Evolutionary conservation across 2,113 vertebrate genomes (phyloP).

Genomic region (Nothoprocta perdicaria): DNA sequence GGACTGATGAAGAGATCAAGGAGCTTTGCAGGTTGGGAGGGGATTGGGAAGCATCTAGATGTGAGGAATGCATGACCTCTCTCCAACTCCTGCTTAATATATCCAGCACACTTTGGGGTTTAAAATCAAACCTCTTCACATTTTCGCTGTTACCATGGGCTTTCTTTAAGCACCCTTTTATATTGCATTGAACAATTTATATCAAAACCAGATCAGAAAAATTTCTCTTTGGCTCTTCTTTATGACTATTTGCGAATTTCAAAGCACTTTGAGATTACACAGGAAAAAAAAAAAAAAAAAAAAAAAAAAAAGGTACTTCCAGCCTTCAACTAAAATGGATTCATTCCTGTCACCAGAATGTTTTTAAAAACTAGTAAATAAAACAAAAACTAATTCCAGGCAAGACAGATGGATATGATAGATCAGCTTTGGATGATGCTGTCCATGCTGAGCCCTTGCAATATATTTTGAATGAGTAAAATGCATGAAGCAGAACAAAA

Average conservation of each 20-base stretch:
- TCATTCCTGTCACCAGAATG: constrained; percentile 34
- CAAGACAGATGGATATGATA: constrained; percentile 22
- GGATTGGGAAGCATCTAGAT: not conserved
- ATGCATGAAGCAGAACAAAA: not conserved
- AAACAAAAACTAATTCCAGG: constrained; percentile 9
- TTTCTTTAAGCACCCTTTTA: constrained; percentile 17
- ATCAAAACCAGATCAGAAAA: constrained; percentile 65
- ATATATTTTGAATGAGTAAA: not conserved
- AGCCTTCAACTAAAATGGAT: constrained; percentile 27
- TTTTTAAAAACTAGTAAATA: not conserved
- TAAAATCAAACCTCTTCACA: constrained; percentile 38
- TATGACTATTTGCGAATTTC: constrained; percentile 33
- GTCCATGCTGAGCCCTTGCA: not conserved
- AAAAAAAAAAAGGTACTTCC: not conserved
- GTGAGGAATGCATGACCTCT: constrained; percentile 12
- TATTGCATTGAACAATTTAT: constrained; percentile 40
- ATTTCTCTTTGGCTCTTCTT: constrained; percentile 12
- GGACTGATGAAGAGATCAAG: not conserved
- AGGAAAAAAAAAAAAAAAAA: too few relatives aligned
- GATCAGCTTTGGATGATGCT: not conserved
- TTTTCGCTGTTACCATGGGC: not conserved
- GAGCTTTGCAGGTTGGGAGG: not conserved
- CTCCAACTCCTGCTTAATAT: not conserved
- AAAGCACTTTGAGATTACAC: constrained; percentile 31
- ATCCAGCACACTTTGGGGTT: constrained; percentile 13